Evolutionary conservation across 2,113 vertebrate species (phyloP), one percentile per base, ranked within the genome.

Genomic region (Craseonycteris thonglongyai): DNA sequence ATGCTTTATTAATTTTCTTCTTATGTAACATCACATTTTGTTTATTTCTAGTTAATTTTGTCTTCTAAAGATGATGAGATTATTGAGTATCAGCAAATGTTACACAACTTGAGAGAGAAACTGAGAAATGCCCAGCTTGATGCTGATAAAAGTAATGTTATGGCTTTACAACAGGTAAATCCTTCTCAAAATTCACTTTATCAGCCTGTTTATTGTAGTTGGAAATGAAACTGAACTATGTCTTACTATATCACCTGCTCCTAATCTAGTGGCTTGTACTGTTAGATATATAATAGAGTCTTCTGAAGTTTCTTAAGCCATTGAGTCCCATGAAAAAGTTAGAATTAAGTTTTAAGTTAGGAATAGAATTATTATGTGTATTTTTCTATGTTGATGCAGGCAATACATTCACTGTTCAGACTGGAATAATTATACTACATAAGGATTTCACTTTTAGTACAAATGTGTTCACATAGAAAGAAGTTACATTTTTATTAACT

Each of bases 21-120:
- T 68, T 92, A 35, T 75, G 10, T 94, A 75, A 92, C 21, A 33
- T 92, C 7, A 0, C 87, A 12, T 94, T 95, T 96, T 78, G 66
- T 94, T 96, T 90, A 89, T 97, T 96, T 98, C 78, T 88, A 99
- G 99, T 97, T 96, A 97, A 98, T 99, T 90, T 98, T 99, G 49
- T 98, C 99, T 96, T 98, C 98, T 45, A 99, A 99, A 98, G 99
- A 99, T 89, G 98, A 99, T 38, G 99, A 99, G 96, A 98, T 99
- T 61, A 71, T 98, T 61, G 98, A 99, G 38, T 99, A 99, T 98
- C 99, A 99, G 97, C 98, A 99, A 96, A 99, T 99, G 98, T 97
- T 99, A 85, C 97, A 98, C 26, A 98, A 98, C 66, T 97, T 99
- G 83, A 98, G 98, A 93, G 99, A 99, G 47, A 99, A 99, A 96